A percentile compares a stretch with the other conserved stretches of the same genome.
Evolutionary conservation across 2,888 invertebrate species (phyloP).

Genomic region (Ophion slaviceki): DNA sequence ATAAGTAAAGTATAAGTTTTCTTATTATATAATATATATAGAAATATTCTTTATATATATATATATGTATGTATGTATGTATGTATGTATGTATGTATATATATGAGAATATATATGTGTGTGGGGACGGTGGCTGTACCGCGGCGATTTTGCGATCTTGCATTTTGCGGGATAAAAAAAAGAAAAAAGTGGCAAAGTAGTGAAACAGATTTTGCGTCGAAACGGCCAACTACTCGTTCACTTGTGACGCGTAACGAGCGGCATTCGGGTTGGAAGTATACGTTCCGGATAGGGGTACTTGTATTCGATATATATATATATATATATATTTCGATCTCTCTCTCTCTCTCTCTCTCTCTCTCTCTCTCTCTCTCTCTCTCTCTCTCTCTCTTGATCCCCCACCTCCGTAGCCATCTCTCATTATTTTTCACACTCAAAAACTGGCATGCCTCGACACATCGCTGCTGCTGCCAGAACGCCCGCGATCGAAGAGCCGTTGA

Average conservation of each 20-base stretch:
- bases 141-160: slow-evolving; percentile 19
- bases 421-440: slow-evolving; percentile 37
- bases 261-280: slow-evolving; percentile 39
- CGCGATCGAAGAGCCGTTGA: slow-evolving; percentile 63
- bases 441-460: slow-evolving; percentile 43
- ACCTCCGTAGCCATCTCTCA: background rate
- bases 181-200: slow-evolving; percentile 50
- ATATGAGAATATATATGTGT: background rate
- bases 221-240: slow-evolving; percentile 43
- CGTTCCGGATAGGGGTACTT: slow-evolving; percentile 7
- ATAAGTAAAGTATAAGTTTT: no score
- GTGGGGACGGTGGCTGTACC: background rate
- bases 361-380: slow-evolving; percentile 1
- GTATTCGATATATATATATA: background rate
- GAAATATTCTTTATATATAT: no score
- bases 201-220: slow-evolving; percentile 54
- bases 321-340: background rate
- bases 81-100: background rate
- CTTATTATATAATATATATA: no score
- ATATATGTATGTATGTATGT: background rate
- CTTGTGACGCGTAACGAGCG: slow-evolving; percentile 58
- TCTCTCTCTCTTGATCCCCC: slow-evolving; percentile 4
- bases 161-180: background rate
- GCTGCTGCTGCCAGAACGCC: slow-evolving; percentile 36
- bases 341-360: slow-evolving; percentile 2